Evolutionary conservation across 1,140 invertebrate species (phyloP), one percentile per base, ranked within the genome.

Genomic region (Cyphomyrmex costatus): DNA sequence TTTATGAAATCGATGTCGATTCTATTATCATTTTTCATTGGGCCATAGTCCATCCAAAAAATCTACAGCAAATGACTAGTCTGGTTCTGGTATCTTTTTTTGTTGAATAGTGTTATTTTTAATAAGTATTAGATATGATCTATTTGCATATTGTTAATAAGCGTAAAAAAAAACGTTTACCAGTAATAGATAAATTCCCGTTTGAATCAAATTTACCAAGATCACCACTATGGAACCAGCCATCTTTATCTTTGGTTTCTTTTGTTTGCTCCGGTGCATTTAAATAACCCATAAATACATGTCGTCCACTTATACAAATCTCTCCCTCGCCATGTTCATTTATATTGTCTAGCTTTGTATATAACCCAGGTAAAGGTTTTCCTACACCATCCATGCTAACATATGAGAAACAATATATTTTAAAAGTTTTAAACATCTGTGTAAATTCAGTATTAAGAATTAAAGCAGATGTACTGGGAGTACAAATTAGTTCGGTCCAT

Each of bases 221-320:
- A 94, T 99, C 98, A 1, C 98, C 98, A 2, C 97, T 97, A 88
- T 97, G 97, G 36, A 99, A 93, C 97, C 97, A 98, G 2, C 97
- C 97, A 0, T 97, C 96, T 0, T 96, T 95, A 93, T 98, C 97
- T 36, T 98, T 94, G 0, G 97, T 92, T 79, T 97, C 97, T 33
- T 93, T 94, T 0, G 98, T 98, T 94, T 98, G 98, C 14, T 97
- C 96, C 16, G 95, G 95, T 51, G 97, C 96, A 74, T 96, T 96
- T n/a, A 99, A 95, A 91, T 99, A 99, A 4, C 98, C 98, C 98
- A 99, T 99, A 92, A 98, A 98, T 7, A 98, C 95, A 90, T 98
- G 96, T 42, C 98, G 96, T 14, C 98, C 98, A 33, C 95, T 93
- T 95, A 98, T 97, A 88, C 97, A 96, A 63, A 98, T 96, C 95